These are phyloP conservation scores for Samia ricini DNA, from an alignment of 1,140 invertebrate genomes.

Conservation along the genomic window DNA sequence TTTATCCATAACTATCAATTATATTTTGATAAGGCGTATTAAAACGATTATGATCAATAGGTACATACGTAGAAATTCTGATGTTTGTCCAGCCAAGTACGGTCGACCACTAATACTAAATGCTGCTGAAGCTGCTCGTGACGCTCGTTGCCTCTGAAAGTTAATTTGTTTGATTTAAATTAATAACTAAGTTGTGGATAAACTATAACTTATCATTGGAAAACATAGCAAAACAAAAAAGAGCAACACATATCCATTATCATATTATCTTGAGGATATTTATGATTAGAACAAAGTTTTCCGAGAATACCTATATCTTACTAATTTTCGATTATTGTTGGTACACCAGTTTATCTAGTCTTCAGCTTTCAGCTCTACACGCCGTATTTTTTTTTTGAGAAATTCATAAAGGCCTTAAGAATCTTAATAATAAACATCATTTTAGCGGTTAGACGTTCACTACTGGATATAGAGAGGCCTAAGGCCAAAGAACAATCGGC, in stretches of 20 bases:
- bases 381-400: no score
- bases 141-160: slow-evolving; percentile 47
- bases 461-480: no score
- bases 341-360: no score
- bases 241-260: neutral
- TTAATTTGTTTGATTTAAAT: neutral
- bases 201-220: neutral
- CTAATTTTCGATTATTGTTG: no score
- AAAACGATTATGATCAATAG: neutral
- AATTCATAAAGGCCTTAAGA: no score
- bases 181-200: neutral
- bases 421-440: no score
- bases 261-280: no score
- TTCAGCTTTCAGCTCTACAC: no score
- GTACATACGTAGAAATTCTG: slow-evolving; percentile 61
- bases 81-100: slow-evolving; percentile 64
- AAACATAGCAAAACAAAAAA: neutral
- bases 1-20: neutral
- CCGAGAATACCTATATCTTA: no score
- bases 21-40: neutral
- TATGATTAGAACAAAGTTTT: no score
- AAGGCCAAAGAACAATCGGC: no score
- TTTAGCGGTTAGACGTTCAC: no score
- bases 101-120: slow-evolving; percentile 53
- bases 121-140: slow-evolving; percentile 51